phyloP scores from a whole-genome alignment of 1,140 invertebrate genomes.

The Drosophila bocki region DNA sequence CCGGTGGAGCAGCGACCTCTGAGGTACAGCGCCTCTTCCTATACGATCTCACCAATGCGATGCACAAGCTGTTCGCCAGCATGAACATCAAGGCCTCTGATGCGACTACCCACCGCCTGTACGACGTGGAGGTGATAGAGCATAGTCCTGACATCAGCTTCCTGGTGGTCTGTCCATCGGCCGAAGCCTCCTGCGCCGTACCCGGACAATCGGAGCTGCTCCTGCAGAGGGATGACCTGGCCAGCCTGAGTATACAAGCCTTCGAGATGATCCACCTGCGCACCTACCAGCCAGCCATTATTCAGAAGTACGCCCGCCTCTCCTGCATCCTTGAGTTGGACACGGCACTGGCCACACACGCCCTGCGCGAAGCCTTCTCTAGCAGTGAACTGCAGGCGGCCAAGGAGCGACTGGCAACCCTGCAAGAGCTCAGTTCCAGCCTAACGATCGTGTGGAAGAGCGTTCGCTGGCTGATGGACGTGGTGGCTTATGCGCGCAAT shows the following conservation, averaged over 20 bases:
- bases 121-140: conserved; percentile 96
- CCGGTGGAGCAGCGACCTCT: conserved; percentile 74
- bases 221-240: conserved; percentile 91
- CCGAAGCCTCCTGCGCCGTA: conserved; percentile 95
- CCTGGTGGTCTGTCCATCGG: conserved; percentile 94
- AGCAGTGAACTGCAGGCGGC: conserved; percentile 93
- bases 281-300: conserved; percentile 95
- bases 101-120: conserved; percentile 91
- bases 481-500: conserved; percentile 96
- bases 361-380: conserved; percentile 96
- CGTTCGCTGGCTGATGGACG: conserved; percentile 97
- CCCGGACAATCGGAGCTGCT: conserved; percentile 94
- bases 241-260: conserved; percentile 92
- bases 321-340: conserved; percentile 97
- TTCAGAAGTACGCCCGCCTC: conserved; percentile 94
- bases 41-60: conserved; percentile 89
- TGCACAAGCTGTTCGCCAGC: conserved; percentile 90
- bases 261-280: conserved; percentile 97
- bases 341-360: conserved; percentile 95
- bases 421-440: conserved; percentile 93
- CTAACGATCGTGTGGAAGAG: conserved; percentile 95
- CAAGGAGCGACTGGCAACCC: conserved; percentile 92
- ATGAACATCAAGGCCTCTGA: conserved; percentile 91
- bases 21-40: conserved; percentile 93
- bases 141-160: conserved; percentile 94